These are phyloP conservation scores for Sebastes melanostomus DNA, from an alignment of 2,797 vertebrate genomes.

Conservation along the genomic window DNA sequence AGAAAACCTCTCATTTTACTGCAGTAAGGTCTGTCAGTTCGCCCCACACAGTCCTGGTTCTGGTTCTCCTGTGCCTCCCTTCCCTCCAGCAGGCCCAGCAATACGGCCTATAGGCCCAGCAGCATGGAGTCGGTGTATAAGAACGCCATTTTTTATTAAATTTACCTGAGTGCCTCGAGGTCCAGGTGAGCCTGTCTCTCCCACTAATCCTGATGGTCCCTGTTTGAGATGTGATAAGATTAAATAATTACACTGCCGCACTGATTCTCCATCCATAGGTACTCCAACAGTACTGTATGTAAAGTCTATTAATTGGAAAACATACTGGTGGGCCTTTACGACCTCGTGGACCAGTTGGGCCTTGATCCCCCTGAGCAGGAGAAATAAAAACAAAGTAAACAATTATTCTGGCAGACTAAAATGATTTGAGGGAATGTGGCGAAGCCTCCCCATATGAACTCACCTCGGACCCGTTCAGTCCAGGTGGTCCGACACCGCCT, in stretches of 20 bases:
- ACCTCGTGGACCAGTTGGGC: constrained; percentile 79
- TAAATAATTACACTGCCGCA: background rate
- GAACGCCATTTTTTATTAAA: background rate
- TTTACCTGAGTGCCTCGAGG: constrained; percentile 80
- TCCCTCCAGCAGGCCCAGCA: too few species aligned
- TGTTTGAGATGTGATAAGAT: constrained; percentile 44
- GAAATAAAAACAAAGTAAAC: background rate
- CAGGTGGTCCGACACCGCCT: constrained; percentile 74
- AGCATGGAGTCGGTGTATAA: background rate
- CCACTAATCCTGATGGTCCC: constrained; percentile 82
- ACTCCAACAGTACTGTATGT: background rate
- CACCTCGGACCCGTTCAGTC: constrained; percentile 84
- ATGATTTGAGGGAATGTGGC: background rate
- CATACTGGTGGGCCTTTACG: constrained; percentile 80
- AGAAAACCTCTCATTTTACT: too few species aligned
- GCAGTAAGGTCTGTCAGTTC: too few species aligned
- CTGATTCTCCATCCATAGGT: background rate
- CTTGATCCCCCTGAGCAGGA: constrained; percentile 79
- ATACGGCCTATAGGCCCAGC: too few species aligned
- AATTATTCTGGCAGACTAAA: background rate
- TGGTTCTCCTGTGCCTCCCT: too few species aligned
- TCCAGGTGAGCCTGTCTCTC: constrained; percentile 77
- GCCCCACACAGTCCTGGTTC: too few species aligned
- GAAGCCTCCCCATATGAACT: constrained; percentile 27
- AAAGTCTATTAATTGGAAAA: background rate